A percentile compares a stretch with the other conserved stretches of the same genome.
phyloP scores from a whole-genome alignment of 2,113 vertebrate genomes.

The Ictalurus punctatus region DNA sequence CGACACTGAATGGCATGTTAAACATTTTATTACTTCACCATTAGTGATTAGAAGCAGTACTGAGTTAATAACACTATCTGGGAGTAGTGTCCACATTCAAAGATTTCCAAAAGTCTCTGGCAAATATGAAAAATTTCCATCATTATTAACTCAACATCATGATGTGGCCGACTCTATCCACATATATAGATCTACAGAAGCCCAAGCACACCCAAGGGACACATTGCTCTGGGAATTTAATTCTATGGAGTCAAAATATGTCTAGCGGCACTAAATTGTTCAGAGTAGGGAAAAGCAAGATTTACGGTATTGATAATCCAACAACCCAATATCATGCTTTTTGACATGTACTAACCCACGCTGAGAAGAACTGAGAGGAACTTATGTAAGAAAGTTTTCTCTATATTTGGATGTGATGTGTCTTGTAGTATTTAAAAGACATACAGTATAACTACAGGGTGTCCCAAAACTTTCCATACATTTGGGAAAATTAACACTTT shows the following conservation, averaged over 20 bases:
- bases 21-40: neutral
- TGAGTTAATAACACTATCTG: slow-evolving; percentile 62
- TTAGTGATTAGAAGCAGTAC: neutral
- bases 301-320: neutral
- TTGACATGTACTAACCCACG: neutral
- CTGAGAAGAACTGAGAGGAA: neutral
- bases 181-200: slow-evolving; percentile 51
- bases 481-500: too few relatives aligned
- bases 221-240: slow-evolving; percentile 33
- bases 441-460: too few relatives aligned
- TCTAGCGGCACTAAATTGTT: slow-evolving; percentile 10
- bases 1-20: neutral
- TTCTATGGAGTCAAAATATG: slow-evolving; percentile 20
- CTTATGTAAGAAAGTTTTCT: neutral
- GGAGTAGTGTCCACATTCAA: slow-evolving; percentile 78
- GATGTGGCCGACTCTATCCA: slow-evolving; percentile 43
- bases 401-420: neutral
- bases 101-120: slow-evolving; percentile 62
- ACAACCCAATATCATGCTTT: neutral
- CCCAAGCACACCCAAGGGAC: slow-evolving; percentile 39
- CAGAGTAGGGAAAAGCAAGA: neutral
- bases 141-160: slow-evolving; percentile 41
- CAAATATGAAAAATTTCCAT: slow-evolving; percentile 40
- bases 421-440: neutral
- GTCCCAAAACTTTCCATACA: too few relatives aligned